Conservation (phyloP, 2,888 invertebrate genomes). For the Sesia apiformis region DNA sequence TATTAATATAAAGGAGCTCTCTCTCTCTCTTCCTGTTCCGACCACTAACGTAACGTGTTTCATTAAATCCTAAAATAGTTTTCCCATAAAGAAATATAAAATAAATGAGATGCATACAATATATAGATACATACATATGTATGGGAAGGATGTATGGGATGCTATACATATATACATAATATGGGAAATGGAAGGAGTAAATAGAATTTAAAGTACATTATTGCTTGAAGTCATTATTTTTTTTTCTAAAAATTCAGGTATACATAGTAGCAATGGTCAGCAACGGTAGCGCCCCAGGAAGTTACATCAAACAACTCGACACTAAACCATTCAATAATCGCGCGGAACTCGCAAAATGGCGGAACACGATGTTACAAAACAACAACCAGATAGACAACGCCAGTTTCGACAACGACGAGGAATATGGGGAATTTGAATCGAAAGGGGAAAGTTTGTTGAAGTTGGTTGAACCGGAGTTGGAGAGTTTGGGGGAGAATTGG, state of each 20-base stretch:
- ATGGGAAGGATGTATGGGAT: too few species aligned
- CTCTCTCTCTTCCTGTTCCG: too few species aligned
- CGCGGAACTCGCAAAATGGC: constrained; percentile 56
- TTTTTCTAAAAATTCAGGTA: constrained; percentile 66
- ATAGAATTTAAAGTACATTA: too few species aligned
- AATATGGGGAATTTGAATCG: constrained; percentile 84
- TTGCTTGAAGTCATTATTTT: too few species aligned
- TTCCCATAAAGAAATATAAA: too few species aligned
- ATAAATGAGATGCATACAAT: too few species aligned
- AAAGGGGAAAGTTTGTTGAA: constrained; percentile 89
- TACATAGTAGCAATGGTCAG: constrained; percentile 95
- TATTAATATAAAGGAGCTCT: too few species aligned
- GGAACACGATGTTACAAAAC: constrained; percentile 43
- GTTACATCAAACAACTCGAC: constrained; percentile 67
- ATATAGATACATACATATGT: too few species aligned
- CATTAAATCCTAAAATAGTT: too few species aligned
- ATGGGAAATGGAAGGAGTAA: too few species aligned
- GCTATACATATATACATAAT: too few species aligned
- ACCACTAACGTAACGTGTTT: too few species aligned
- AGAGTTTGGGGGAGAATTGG: constrained; percentile 95
- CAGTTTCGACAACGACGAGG: constrained; percentile 43
- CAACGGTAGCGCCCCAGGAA: constrained; percentile 80
- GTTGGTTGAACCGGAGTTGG: constrained; percentile 94
- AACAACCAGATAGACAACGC: constrained; percentile 50
- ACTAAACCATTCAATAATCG: constrained; percentile 55